phyloP scores from a whole-genome alignment of 2,113 vertebrate genomes.

The Pithys albifrons region DNA sequence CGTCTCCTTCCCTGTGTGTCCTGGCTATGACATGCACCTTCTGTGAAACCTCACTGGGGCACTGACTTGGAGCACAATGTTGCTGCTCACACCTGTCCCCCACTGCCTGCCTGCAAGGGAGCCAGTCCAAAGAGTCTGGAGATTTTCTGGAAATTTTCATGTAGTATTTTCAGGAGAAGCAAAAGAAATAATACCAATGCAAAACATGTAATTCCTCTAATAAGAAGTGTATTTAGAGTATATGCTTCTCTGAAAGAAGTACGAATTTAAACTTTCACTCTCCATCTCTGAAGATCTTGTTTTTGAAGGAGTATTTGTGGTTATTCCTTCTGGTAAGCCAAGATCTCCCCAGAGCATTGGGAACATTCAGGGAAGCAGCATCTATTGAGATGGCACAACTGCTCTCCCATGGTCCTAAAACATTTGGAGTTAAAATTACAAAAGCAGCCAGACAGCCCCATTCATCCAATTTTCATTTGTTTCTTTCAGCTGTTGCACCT shows the following conservation, averaged over 20 bases:
- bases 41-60: not conserved
- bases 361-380: not conserved
- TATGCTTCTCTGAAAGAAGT: not conserved
- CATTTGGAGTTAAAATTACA: not conserved
- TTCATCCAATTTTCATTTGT: not conserved
- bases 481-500: not conserved
- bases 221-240: not conserved
- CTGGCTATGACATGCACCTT: not conserved
- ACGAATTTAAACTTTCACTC: not conserved
- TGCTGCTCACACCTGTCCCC: fast-evolving
- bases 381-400: not conserved
- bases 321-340: not conserved
- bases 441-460: not conserved
- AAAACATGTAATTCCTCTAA: not conserved
- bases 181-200: not conserved
- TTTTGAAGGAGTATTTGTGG: not conserved
- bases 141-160: not conserved
- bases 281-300: not conserved
- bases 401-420: not conserved
- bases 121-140: not conserved
- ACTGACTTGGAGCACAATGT: fast-evolving
- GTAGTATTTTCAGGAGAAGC: not conserved
- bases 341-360: not conserved
- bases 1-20: not conserved
- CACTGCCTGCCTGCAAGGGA: not conserved